Evolutionary conservation across 1,140 invertebrate species (phyloP).

Genomic region (Bombus fervidus): DNA sequence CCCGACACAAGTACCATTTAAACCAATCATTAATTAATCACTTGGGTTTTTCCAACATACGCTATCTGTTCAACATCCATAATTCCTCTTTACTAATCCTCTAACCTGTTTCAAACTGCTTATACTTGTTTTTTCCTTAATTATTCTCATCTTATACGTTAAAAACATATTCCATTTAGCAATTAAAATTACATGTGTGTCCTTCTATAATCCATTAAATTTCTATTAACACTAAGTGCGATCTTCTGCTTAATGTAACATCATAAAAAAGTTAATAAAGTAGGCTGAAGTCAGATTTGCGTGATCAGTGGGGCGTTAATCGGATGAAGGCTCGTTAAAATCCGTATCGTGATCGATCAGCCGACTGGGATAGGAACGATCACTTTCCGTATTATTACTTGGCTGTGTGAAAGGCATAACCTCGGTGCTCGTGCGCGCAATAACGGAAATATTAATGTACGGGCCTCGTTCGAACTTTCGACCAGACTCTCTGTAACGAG

Average conservation of each 20-base stretch:
- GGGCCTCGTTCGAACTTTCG: slow-evolving; percentile 50
- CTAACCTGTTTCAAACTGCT: not conserved
- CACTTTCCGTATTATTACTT: slow-evolving; percentile 31
- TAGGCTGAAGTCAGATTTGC: not conserved
- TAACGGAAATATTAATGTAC: slow-evolving; percentile 65
- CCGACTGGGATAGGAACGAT: not conserved
- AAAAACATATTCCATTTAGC: not conserved
- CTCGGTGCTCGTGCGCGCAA: slow-evolving; percentile 49
- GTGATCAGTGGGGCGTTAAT: not conserved
- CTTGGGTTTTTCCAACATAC: not conserved
- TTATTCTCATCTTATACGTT: too few relatives aligned
- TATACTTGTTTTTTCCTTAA: too few relatives aligned
- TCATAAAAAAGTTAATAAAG: not conserved
- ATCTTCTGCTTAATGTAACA: not conserved
- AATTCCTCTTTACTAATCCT: not conserved
- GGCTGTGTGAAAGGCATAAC: slow-evolving; percentile 64
- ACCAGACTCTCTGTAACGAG: slow-evolving; percentile 41
- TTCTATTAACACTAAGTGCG: not conserved
- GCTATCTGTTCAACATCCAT: not conserved
- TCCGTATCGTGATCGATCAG: not conserved
- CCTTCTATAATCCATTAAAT: not conserved
- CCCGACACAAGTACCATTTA: not conserved
- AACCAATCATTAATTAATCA: not conserved
- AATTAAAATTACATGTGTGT: not conserved
- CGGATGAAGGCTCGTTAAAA: not conserved